These are phyloP conservation scores for Syngnathus scovelli DNA, from an alignment of 2,113 vertebrate species.

Conservation along the genomic window DNA sequence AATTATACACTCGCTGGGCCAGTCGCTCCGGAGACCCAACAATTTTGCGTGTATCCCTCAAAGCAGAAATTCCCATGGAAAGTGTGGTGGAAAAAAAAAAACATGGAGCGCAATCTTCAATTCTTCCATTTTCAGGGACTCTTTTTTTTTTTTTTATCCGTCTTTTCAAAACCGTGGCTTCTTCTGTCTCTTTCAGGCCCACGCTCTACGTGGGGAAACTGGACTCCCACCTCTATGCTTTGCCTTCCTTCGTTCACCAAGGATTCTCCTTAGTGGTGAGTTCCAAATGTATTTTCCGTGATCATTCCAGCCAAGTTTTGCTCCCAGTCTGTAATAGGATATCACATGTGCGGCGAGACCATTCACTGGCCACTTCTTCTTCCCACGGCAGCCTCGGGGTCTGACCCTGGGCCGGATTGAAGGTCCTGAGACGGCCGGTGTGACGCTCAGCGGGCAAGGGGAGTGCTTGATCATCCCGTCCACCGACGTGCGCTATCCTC, in stretches of 20 bases:
- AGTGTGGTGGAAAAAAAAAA: too few species aligned
- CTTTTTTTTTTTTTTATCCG: too few species aligned
- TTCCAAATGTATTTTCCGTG: not conserved
- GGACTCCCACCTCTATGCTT: constrained; percentile 83
- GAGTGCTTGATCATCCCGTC: constrained; percentile 86
- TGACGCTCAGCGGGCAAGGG: constrained; percentile 82
- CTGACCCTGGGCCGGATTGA: constrained; percentile 79
- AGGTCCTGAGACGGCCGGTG: constrained; percentile 82
- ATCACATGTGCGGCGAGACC: not conserved
- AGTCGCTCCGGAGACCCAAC: not conserved
- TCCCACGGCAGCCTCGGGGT: constrained; percentile 78
- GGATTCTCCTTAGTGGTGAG: constrained; percentile 78
- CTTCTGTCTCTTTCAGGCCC: constrained; percentile 65
- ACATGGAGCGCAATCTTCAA: not conserved
- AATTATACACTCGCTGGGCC: not conserved
- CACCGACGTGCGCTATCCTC: constrained; percentile 85
- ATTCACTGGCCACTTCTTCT: constrained; percentile 13
- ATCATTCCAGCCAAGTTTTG: not conserved
- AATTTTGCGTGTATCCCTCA: not conserved
- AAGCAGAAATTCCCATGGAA: too few species aligned
- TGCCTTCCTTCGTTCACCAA: constrained; percentile 84
- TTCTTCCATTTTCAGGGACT: not conserved
- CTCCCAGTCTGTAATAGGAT: not conserved
- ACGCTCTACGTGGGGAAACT: constrained; percentile 90
- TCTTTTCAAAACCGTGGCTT: not conserved